phyloP scores from a whole-genome alignment of 2,888 invertebrate species.

The Diploptera punctata region DNA sequence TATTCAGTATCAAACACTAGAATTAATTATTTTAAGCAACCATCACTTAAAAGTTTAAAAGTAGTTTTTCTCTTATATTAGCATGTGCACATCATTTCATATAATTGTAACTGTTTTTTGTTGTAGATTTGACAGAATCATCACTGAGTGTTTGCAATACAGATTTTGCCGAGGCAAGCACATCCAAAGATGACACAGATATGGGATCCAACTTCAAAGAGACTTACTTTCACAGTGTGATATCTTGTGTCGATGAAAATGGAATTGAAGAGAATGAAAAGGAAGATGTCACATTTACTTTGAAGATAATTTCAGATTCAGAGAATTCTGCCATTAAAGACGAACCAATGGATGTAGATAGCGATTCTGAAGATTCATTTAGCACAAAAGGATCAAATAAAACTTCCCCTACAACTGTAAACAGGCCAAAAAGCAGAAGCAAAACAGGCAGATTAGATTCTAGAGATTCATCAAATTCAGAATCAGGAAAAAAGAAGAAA shows the following conservation, averaged over 20 bases:
- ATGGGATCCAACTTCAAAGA: no score
- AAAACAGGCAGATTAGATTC: not conserved
- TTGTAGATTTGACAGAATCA: not conserved
- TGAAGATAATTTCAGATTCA: conserved; percentile 1
- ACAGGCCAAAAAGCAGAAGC: no score
- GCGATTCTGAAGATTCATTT: no score
- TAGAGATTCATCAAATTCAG: not conserved
- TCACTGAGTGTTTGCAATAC: not conserved
- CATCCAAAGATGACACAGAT: no score
- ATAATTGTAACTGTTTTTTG: not conserved
- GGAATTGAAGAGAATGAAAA: not conserved
- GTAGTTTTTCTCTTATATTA: no score
- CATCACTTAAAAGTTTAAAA: no score
- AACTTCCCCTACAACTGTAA: no score
- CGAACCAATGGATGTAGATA: not conserved
- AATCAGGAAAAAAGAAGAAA: not conserved
- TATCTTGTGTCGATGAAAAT: not conserved
- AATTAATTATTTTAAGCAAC: no score
- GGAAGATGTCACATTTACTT: not conserved
- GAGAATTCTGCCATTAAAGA: not conserved
- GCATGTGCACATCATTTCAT: no score
- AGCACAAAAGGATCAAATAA: no score
- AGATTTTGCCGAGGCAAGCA: not conserved
- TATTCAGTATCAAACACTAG: no score
- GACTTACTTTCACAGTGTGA: no score